Percentiles rank a stretch among this genome's conserved stretches.
Evolutionary conservation across 2,797 vertebrate genomes (phyloP).

Genomic region (Coreius guichenoti): DNA sequence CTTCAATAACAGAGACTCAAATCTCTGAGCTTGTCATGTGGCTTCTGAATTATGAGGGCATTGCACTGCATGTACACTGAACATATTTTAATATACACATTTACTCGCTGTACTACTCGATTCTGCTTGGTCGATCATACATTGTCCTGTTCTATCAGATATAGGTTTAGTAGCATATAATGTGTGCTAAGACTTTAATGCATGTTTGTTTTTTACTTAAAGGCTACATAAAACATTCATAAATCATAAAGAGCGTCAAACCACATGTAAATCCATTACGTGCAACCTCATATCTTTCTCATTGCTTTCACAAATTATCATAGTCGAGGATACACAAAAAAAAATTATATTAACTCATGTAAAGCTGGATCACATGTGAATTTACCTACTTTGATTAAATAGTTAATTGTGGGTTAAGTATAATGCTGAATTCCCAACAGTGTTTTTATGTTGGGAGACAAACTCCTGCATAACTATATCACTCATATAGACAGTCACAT

Average conservation of each 20-base stretch:
- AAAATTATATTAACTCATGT: neutral
- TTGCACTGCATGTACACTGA: neutral
- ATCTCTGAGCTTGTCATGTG: slow-evolving; percentile 6
- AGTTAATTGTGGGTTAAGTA: neutral
- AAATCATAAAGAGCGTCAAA: neutral
- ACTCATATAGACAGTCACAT: neutral
- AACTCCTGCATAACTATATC: neutral
- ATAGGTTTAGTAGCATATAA: neutral
- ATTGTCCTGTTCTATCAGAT: neutral
- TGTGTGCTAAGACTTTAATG: neutral
- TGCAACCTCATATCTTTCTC: neutral
- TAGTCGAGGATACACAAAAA: neutral
- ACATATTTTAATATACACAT: neutral
- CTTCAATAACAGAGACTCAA: slow-evolving; percentile 78
- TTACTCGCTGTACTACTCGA: neutral
- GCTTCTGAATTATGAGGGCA: neutral
- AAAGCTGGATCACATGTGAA: neutral
- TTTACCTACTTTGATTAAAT: neutral
- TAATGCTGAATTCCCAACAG: neutral
- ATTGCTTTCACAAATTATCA: neutral
- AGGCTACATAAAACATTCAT: neutral
- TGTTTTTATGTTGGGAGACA: neutral
- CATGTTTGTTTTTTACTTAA: neutral
- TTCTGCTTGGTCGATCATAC: neutral
- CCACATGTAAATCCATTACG: slow-evolving; percentile 1